These are phyloP conservation scores for Megaleporinus macrocephalus DNA, from an alignment of 2,113 vertebrate genomes.

Conservation along the genomic window DNA sequence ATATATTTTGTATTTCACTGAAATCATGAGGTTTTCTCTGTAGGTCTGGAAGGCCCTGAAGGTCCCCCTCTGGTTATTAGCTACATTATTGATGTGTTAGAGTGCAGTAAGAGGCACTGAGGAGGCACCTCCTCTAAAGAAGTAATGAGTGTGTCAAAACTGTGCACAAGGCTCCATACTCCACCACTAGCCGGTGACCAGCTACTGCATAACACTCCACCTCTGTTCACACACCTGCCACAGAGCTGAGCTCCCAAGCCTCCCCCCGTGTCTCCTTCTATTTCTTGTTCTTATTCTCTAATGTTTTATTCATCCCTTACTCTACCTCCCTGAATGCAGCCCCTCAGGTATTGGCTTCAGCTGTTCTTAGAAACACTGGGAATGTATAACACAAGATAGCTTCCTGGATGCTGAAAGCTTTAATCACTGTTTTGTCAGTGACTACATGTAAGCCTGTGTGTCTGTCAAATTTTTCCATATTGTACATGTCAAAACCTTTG, in stretches of 20 bases:
- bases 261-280: background rate
- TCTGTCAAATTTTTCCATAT: background rate
- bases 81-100: background rate
- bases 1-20: too few species aligned
- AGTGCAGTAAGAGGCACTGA: background rate
- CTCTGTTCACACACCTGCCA: background rate
- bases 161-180: background rate
- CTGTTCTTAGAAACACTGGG: background rate
- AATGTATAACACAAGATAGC: background rate
- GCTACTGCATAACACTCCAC: background rate
- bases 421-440: background rate
- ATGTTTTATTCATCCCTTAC: constrained; percentile 34
- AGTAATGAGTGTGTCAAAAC: constrained; percentile 13
- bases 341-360: background rate
- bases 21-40: too few species aligned
- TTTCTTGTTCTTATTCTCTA: background rate
- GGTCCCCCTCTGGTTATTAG: too few species aligned
- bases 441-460: background rate
- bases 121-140: background rate
- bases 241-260: background rate
- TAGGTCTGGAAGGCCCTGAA: too few species aligned
- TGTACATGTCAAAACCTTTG: background rate
- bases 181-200: background rate
- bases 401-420: background rate
- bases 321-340: background rate